These are phyloP conservation scores for Tyrophagus putrescentiae DNA, from an alignment of 1,140 invertebrate species.

Conservation along the genomic window DNA sequence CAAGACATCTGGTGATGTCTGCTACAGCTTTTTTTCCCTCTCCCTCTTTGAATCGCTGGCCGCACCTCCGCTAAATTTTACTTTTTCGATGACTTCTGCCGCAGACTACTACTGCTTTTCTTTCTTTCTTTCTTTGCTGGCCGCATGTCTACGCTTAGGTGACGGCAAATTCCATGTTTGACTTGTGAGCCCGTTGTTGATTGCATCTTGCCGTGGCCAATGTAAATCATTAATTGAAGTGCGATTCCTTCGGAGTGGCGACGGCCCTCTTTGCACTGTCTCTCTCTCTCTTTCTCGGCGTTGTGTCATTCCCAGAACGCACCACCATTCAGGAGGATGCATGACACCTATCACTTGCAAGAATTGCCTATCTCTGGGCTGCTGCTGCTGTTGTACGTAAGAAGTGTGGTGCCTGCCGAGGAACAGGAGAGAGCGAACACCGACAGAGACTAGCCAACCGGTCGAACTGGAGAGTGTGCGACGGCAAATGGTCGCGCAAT, in stretches of 20 bases:
- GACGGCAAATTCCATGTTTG: not conserved
- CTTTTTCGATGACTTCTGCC: no score
- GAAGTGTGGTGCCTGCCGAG: no score
- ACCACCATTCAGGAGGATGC: not conserved
- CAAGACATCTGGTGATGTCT: conserved; percentile 11
- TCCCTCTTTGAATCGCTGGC: not conserved
- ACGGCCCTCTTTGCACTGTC: not conserved
- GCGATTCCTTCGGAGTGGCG: not conserved
- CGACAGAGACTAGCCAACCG: no score
- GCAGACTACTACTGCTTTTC: not conserved
- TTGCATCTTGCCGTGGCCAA: not conserved
- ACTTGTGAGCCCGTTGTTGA: not conserved
- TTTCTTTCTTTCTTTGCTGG: not conserved
- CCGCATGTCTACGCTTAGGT: no score
- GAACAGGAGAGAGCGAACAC: no score
- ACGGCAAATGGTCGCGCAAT: no score
- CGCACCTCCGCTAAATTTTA: no score
- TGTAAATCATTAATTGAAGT: conserved; percentile 16
- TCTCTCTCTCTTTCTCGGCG: not conserved
- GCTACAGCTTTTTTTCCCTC: no score
- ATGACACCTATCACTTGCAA: conserved; percentile 13
- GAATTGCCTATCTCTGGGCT: not conserved
- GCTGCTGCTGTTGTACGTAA: not conserved
- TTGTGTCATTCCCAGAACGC: conserved; percentile 7
- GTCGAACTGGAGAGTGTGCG: no score